phyloP scores from a whole-genome alignment of 2,113 vertebrate species.

The Salvator merianae region DNA sequence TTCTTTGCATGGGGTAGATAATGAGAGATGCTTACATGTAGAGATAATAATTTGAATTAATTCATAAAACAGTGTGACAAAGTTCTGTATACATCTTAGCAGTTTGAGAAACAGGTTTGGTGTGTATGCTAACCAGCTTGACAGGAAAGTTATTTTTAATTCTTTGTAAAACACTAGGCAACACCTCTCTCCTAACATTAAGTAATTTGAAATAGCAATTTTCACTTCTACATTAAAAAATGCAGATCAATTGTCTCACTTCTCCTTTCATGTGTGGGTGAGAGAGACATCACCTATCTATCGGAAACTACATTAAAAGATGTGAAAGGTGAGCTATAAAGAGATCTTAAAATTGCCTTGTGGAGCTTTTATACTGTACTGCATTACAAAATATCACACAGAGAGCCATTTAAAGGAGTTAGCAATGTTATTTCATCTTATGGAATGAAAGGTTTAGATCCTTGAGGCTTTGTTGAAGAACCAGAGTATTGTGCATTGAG shows the following conservation, averaged over 20 bases:
- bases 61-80: slow-evolving; percentile 25
- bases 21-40: neutral
- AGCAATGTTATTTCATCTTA: neutral
- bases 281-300: slow-evolving; percentile 9
- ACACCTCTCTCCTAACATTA: slow-evolving; percentile 34
- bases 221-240: slow-evolving; percentile 53
- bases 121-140: slow-evolving; percentile 44
- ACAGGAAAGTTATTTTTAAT: slow-evolving; percentile 47
- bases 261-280: neutral
- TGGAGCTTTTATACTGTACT: neutral
- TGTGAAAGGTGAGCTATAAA: slow-evolving; percentile 23
- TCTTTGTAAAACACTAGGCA: slow-evolving; percentile 45
- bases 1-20: neutral
- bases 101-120: slow-evolving; percentile 39
- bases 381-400: neutral
- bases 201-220: slow-evolving; percentile 50
- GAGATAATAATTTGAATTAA: slow-evolving; percentile 19
- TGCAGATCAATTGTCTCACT: slow-evolving; percentile 46
- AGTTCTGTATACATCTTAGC: slow-evolving; percentile 31
- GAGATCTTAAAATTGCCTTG: neutral
- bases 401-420: slow-evolving; percentile 18
- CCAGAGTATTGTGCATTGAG: neutral
- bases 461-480: neutral
- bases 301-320: slow-evolving; percentile 21
- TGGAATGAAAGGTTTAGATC: neutral